Evolutionary conservation across 2,113 vertebrate species (phyloP).

Genomic region (Heptranchias perlo): DNA sequence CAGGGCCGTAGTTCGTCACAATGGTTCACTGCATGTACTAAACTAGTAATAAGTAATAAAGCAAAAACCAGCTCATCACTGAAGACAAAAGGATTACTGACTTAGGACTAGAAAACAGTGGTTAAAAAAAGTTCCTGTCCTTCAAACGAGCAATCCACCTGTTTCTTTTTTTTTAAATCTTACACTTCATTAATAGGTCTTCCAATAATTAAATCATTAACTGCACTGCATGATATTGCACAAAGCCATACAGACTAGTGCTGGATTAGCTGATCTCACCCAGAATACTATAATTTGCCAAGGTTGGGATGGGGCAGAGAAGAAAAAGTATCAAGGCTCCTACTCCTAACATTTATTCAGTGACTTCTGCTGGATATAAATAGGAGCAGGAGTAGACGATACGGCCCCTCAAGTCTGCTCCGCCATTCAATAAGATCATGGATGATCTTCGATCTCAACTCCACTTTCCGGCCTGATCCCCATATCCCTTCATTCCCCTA

Average conservation of each 20-base stretch:
- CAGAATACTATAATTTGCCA: not conserved
- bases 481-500: no score
- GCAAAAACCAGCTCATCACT: not conserved
- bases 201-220: not conserved
- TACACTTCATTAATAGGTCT: not conserved
- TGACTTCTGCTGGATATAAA: not conserved
- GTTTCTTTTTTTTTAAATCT: not conserved
- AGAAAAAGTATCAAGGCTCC: not conserved
- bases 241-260: not conserved
- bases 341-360: not conserved
- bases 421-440: no score
- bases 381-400: no score
- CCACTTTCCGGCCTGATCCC: no score
- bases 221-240: not conserved
- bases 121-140: not conserved
- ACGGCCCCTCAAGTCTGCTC: no score
- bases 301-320: not conserved
- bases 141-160: not conserved
- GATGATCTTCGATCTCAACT: no score
- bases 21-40: not conserved
- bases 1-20: no score
- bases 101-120: not conserved
- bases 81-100: not conserved
- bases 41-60: not conserved
- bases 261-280: not conserved